A percentile compares a stretch with the other conserved stretches of the same genome.
These are phyloP conservation scores for Catostomus latipinnis DNA, from an alignment of 2,797 vertebrate genomes.

Conservation along the genomic window DNA sequence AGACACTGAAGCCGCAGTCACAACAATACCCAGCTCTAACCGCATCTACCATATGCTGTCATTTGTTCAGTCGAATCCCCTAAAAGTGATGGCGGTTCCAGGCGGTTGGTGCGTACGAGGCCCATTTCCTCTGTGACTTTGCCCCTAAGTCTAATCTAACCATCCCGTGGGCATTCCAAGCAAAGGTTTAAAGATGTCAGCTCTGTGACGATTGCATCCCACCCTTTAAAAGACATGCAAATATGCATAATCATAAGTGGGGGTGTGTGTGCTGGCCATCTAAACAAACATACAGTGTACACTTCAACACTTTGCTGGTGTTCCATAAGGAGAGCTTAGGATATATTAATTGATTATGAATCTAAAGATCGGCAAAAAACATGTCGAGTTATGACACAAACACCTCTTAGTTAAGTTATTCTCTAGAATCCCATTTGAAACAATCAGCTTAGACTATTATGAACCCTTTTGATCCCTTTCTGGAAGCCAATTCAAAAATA, in stretches of 20 bases:
- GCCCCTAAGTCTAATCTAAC: slow-evolving; percentile 63
- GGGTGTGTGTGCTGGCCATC: slow-evolving; percentile 40
- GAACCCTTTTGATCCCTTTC: no score
- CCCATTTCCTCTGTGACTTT: slow-evolving; percentile 39
- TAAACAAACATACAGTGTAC: slow-evolving; percentile 18
- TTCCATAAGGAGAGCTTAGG: neutral
- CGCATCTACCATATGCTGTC: slow-evolving; percentile 86
- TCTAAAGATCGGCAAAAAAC: neutral
- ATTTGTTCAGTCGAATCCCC: slow-evolving; percentile 83
- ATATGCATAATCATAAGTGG: slow-evolving; percentile 67
- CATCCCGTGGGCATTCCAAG: slow-evolving; percentile 67
- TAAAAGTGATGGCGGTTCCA: slow-evolving; percentile 74
- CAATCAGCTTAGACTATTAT: no score
- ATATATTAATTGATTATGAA: neutral
- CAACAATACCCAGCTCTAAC: slow-evolving; percentile 77
- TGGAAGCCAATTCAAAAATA: no score
- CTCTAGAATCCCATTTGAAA: no score
- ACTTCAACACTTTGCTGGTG: neutral
- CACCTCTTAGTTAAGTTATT: no score
- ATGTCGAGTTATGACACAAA: no score
- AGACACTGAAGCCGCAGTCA: slow-evolving; percentile 62
- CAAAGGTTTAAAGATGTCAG: slow-evolving; percentile 79
- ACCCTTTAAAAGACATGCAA: slow-evolving; percentile 65
- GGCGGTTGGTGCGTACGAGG: slow-evolving; percentile 67
- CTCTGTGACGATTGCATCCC: slow-evolving; percentile 75